Evolutionary conservation across 2,888 invertebrate species (phyloP), one percentile per base, ranked within the genome.

Genomic region (Philaethria dido): DNA sequence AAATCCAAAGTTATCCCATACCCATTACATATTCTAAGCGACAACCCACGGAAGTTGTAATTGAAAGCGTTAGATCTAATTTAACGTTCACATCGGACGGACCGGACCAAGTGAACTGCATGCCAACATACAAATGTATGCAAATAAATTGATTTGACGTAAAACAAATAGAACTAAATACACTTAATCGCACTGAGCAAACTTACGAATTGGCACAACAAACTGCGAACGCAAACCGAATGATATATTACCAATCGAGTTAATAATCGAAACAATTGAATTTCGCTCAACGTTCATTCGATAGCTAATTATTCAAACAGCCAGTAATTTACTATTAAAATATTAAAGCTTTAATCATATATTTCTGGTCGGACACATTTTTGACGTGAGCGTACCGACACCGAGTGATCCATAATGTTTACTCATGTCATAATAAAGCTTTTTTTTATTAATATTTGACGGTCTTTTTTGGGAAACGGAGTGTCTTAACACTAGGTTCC

Each of bases 251-350:
- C 84, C 80, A 83, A 84, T 62, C 33, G 48, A 55, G 54, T 83
- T 81, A 79, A 81, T 82, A 86, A 85, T 82, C 79, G 83, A 80
- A 80, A 80, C 81, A 82, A 85, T 84, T 82, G 81, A 77, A 80
- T 83, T 80, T 75, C 69, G 68, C 64, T 71, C 75, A 66, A 65
- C 72, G 77, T 73, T 71, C 79, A 77, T 79, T 75, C 83, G 78
- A 80, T 78, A 77, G 80, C 82, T 85, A 84, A 87, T 86, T 86
- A 83, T 83, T 82, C 79, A 83, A 85, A 83, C 80, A 80, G 75
- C 72, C 75, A 72, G 76, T 83, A 83, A 81, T 82, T 82, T 71
- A 76, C 77, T 79, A 76, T 79, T 82, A 79, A 80, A 83, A 84
- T 83, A 85, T 85, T 83, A 80, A 71, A 74, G 78, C 77, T 82